Conservation (phyloP, 2,888 invertebrate genomes). For the Biston stratarius region DNA sequence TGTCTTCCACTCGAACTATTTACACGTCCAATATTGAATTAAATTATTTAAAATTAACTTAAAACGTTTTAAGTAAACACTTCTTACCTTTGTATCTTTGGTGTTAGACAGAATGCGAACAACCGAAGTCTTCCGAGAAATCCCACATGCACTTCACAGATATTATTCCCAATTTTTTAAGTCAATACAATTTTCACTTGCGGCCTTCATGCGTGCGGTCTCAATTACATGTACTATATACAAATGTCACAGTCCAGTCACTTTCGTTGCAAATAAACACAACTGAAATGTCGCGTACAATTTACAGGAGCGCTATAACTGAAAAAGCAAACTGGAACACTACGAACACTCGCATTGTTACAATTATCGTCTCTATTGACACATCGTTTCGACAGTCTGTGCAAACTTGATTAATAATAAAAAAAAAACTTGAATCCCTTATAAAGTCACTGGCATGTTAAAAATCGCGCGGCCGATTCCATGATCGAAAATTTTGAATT, state of each 20-base stretch:
- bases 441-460: constrained; percentile 57
- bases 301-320: constrained; percentile 69
- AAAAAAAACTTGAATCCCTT: constrained; percentile 40
- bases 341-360: constrained; percentile 57
- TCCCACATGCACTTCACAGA: constrained; percentile 80
- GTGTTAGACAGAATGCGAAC: constrained; percentile 60
- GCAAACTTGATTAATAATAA: constrained; percentile 36
- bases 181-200: constrained; percentile 66
- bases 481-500: constrained; percentile 61
- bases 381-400: constrained; percentile 51
- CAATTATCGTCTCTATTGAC: constrained; percentile 55
- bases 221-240: constrained; percentile 70
- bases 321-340: constrained; percentile 76
- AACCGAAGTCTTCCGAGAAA: constrained; percentile 59
- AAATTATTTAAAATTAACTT: constrained; percentile 36
- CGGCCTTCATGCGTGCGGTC: constrained; percentile 60
- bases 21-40: constrained; percentile 33
- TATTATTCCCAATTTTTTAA: constrained; percentile 56
- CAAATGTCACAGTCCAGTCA: constrained; percentile 80
- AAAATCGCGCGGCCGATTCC: constrained; percentile 70
- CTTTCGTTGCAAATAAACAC: constrained; percentile 75
- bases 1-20: constrained; percentile 1
- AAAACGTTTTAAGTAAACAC: constrained; percentile 50
- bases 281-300: constrained; percentile 57
- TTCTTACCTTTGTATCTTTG: constrained; percentile 79